Conservation (phyloP, 2,797 vertebrate species). For the Thaleichthys pacificus region DNA sequence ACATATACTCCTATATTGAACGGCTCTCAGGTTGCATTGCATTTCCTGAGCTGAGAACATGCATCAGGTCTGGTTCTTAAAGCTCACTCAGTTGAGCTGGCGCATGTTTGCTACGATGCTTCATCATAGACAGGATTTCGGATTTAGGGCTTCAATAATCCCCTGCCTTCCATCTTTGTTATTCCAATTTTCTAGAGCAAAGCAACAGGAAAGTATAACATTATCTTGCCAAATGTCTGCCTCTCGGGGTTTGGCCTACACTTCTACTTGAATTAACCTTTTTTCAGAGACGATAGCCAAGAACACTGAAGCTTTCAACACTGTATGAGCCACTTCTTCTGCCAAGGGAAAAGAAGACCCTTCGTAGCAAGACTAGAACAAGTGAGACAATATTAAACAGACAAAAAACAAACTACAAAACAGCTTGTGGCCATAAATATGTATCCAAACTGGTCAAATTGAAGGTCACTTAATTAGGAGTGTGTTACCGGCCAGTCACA, state of each 20-base stretch:
- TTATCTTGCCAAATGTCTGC: constrained; percentile 40
- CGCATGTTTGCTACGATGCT: not conserved
- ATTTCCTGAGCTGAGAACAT: constrained; percentile 36
- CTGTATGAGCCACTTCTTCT: constrained; percentile 59
- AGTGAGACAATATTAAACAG: constrained; percentile 44
- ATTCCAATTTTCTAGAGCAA: constrained; percentile 44
- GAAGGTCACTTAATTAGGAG: constrained; percentile 64
- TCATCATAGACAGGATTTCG: constrained; percentile 7
- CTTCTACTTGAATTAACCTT: constrained; percentile 30
- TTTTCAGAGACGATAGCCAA: constrained; percentile 44
- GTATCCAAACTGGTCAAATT: constrained; percentile 40
- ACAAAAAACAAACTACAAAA: constrained; percentile 37
- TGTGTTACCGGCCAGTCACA: constrained; percentile 19
- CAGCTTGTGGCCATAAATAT: constrained; percentile 36
- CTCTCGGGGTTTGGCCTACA: constrained; percentile 47
- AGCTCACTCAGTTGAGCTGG: constrained; percentile 48
- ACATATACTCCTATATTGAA: constrained; percentile 48
- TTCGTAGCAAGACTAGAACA: constrained; percentile 46
- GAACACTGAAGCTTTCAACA: constrained; percentile 70
- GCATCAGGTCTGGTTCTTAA: constrained; percentile 33
- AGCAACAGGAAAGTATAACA: constrained; percentile 52
- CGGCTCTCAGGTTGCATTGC: constrained; percentile 40
- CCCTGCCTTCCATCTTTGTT: not conserved
- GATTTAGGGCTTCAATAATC: constrained; percentile 46
- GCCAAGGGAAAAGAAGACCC: constrained; percentile 30